phyloP scores from a whole-genome alignment of 2,113 vertebrate species.

The Saguinus midas region DNA sequence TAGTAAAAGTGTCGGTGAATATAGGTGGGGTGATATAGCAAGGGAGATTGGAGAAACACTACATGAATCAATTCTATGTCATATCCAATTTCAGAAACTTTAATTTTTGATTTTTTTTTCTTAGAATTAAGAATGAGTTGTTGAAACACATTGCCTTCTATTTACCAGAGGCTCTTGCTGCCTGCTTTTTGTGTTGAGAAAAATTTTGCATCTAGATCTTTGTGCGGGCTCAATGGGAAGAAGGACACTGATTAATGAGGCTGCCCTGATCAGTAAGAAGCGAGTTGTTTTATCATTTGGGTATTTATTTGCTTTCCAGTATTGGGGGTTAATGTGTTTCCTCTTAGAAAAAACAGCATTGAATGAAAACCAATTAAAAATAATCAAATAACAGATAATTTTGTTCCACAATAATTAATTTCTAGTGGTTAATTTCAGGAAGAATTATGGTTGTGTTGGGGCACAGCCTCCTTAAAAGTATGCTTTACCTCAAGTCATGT shows the following conservation, averaged over 20 bases:
- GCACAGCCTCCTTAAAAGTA: not conserved
- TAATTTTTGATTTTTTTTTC: not conserved
- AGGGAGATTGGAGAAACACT: not conserved
- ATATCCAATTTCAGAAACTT: not conserved
- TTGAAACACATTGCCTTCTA: not conserved
- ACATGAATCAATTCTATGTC: not conserved
- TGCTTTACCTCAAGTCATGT: not conserved
- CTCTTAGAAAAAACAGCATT: not conserved
- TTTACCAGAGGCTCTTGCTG: not conserved
- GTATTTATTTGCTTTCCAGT: not conserved
- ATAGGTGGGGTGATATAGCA: not conserved
- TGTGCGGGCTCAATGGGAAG: not conserved
- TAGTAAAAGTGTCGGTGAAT: not conserved
- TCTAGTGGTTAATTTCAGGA: not conserved
- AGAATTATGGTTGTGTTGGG: not conserved
- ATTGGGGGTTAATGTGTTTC: not conserved
- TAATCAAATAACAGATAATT: not conserved
- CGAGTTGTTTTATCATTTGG: not conserved
- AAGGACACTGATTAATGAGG: not conserved
- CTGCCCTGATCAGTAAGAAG: not conserved
- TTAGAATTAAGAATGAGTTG: not conserved
- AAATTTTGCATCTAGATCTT: not conserved
- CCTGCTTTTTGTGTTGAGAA: not conserved
- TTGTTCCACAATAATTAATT: not conserved
- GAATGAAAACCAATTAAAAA: not conserved